phyloP scores from a whole-genome alignment of 2,797 vertebrate species.

The Protonibea diacanthus region DNA sequence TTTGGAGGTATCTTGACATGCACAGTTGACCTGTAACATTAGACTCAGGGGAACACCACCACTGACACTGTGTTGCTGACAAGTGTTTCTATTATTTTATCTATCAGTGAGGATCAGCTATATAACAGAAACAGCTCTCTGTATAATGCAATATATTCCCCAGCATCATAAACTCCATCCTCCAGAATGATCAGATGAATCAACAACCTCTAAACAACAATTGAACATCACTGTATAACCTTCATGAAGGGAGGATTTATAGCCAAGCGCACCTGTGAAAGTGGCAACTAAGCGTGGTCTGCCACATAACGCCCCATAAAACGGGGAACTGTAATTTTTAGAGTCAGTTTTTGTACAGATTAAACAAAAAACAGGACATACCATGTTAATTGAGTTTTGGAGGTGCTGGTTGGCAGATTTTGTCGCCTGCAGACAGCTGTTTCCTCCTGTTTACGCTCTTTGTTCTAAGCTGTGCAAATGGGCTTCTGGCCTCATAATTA shows the following conservation, averaged over 20 bases:
- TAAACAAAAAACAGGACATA: not conserved
- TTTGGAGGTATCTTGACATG: not conserved
- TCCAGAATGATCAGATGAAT: not conserved
- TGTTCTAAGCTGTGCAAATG: not conserved
- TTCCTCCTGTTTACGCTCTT: not conserved
- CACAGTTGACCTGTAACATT: not conserved
- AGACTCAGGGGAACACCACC: not conserved
- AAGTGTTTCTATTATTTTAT: not conserved
- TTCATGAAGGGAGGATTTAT: not conserved
- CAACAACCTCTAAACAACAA: not conserved
- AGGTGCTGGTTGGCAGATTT: not conserved
- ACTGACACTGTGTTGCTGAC: no score
- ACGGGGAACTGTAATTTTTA: not conserved
- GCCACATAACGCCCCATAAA: not conserved
- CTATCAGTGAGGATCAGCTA: not conserved
- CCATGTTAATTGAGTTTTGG: not conserved
- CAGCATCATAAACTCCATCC: not conserved
- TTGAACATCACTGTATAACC: not conserved
- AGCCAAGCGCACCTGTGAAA: not conserved
- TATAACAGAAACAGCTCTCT: not conserved
- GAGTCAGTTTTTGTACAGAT: not conserved
- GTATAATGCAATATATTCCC: not conserved
- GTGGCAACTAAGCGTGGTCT: not conserved
- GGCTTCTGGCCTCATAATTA: not conserved
- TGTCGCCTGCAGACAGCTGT: not conserved